phyloP scores from a whole-genome alignment of 2,888 invertebrate genomes.

The Lottia scabra region DNA sequence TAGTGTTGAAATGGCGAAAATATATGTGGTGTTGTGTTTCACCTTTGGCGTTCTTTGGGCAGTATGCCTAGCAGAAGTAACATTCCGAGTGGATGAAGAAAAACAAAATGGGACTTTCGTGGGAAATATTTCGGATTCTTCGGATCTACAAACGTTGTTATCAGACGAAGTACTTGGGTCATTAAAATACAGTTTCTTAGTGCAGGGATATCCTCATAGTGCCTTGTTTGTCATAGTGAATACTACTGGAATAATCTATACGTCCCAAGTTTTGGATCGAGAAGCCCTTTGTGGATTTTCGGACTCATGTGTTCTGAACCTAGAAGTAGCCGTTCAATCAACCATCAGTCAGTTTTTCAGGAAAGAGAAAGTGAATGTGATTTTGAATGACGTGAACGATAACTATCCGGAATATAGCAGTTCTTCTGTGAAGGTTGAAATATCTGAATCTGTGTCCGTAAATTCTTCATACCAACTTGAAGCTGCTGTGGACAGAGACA shows the following conservation, averaged over 20 bases:
- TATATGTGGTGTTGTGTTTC: too few relatives aligned
- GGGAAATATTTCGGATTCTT: slow-evolving; percentile 67
- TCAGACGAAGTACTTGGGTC: slow-evolving; percentile 34
- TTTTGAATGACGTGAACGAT: slow-evolving; percentile 46
- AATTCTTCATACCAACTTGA: slow-evolving; percentile 37
- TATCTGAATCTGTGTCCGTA: slow-evolving; percentile 43
- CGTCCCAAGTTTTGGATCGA: slow-evolving; percentile 65
- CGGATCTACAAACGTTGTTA: slow-evolving; percentile 30
- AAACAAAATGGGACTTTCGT: slow-evolving; percentile 45
- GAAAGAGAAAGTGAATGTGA: slow-evolving; percentile 67
- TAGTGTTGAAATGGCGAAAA: too few relatives aligned
- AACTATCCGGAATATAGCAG: slow-evolving; percentile 37
- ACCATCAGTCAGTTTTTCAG: slow-evolving; percentile 71
- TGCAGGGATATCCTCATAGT: slow-evolving; percentile 28
- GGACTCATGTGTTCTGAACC: slow-evolving; percentile 24
- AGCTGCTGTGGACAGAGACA: slow-evolving; percentile 46
- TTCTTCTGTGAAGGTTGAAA: slow-evolving; percentile 26
- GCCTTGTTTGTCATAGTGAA: slow-evolving; percentile 85
- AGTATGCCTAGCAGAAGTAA: neutral
- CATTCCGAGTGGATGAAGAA: slow-evolving; percentile 42
- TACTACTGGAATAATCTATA: slow-evolving; percentile 84
- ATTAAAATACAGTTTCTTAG: slow-evolving; percentile 35
- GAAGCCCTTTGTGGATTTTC: slow-evolving; percentile 35
- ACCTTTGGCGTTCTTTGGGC: too few relatives aligned
- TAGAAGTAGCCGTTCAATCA: slow-evolving; percentile 36